Conservation (phyloP, 2,797 vertebrate genomes). For the Tokudaia tokunoshimensis region DNA sequence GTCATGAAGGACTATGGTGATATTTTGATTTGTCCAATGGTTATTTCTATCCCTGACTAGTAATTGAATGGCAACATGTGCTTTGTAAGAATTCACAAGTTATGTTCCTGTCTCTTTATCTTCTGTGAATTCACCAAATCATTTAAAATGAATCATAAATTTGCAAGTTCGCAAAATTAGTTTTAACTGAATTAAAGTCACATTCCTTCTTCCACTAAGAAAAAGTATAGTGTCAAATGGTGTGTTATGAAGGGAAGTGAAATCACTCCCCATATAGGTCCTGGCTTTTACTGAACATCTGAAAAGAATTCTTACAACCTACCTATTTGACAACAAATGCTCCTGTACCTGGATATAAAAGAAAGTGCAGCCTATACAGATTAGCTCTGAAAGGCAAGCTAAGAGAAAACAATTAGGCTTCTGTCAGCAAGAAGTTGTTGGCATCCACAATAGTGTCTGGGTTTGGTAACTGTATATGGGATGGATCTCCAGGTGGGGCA, state of each 20-base stretch:
- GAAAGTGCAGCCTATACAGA: background rate
- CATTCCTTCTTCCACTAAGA: background rate
- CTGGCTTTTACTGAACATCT: background rate
- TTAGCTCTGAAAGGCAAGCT: background rate
- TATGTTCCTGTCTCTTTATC: background rate
- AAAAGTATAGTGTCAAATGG: background rate
- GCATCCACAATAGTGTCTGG: no score
- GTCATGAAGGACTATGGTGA: no score
- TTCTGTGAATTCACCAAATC: background rate
- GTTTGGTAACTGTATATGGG: no score
- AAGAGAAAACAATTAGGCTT: background rate
- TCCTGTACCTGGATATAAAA: background rate
- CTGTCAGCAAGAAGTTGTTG: no score
- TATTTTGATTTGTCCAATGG: background rate
- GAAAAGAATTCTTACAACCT: background rate
- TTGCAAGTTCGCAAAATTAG: background rate
- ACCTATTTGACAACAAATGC: conserved; percentile 9
- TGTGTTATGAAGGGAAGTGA: conserved; percentile 6
- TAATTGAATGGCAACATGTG: background rate
- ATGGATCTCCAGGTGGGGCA: no score
- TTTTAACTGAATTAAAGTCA: background rate
- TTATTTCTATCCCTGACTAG: background rate
- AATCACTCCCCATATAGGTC: background rate
- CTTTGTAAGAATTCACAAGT: background rate
- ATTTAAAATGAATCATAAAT: background rate